Base-by-base conservation (phyloP, 2,113 vertebrate genomes). In the Seriola aureovittata region DNA sequence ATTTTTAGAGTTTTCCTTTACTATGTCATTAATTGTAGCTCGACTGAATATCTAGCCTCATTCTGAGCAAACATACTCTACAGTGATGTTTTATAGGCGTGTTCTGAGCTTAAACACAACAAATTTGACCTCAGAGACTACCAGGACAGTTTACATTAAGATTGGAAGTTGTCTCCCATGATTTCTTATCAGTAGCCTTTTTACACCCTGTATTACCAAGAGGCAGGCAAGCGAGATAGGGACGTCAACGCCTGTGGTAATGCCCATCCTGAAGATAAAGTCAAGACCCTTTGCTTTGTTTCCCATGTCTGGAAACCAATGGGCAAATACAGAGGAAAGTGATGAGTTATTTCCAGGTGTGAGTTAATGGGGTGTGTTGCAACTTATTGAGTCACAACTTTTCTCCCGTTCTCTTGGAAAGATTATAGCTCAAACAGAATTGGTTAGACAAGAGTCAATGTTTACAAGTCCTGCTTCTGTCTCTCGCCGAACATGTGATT, bases 211-310 rank as follows among this genome's bases (percentile, higher is more conserved):
- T 77, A 72, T 75, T 75, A 42, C 75, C 68, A 84, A 72, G 80
- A 87, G 81, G 76, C 73, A 3, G 64, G 68, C 19, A 9, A 25
- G n/a, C 16, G 0, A 71, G 90, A 92, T 79, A 77, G 82, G 72
- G 70, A 88, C 55, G 71, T 92, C 90, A 89, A 89, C 89, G 79
- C 93, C 86, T 89, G 86, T 54, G 87, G 86, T 80, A 91, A 80
- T 92, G 89, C 88, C 90, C 92, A 94, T 92, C 93, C 93, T 93
- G 90, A 72, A 86, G 92, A 94, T 92, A 91, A 93, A 81, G 85
- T 73, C 58, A 62, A 64, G 70, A 81, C 72, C 57, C 73, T 50
- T 82, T 75, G 68, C 82, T 88, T 80, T 80, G 71, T 77, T 94
- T 92, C 82, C 82, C 87, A 91, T 89, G 90, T 82, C 66, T 75